Conservation (phyloP, 2,797 vertebrate genomes). For the Pantherophis alleghaniensis region DNA sequence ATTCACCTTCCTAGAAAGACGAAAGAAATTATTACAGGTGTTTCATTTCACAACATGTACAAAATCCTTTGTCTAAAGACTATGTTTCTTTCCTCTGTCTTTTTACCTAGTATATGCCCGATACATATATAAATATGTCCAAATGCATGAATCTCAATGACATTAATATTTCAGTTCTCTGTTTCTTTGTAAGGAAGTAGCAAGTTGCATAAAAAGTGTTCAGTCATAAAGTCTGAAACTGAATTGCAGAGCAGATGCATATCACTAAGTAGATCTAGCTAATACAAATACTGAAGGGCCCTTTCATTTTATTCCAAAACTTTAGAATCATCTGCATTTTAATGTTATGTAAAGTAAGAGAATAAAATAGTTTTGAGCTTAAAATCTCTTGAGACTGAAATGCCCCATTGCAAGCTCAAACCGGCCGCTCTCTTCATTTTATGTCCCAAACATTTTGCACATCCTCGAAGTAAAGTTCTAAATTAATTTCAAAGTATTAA, state of each 20-base stretch:
- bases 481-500: background rate
- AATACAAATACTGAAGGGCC: background rate
- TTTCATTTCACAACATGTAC: constrained; percentile 7
- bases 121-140: background rate
- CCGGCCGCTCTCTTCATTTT: background rate
- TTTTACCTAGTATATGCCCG: constrained; percentile 12
- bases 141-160: constrained; percentile 21
- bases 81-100: constrained; percentile 7
- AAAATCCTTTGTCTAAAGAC: constrained; percentile 22
- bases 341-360: background rate
- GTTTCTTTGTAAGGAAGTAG: background rate
- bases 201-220: constrained; percentile 41
- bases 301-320: background rate
- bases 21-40: background rate
- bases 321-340: background rate
- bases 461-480: background rate
- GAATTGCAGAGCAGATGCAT: constrained; percentile 24
- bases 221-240: constrained; percentile 21
- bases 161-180: constrained; percentile 16
- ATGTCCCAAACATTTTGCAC: background rate
- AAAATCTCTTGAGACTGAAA: background rate
- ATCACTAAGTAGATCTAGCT: constrained; percentile 3
- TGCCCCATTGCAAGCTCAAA: background rate
- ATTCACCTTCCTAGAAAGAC: constrained; percentile 33
- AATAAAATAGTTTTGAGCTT: background rate